Evolutionary conservation across 2,797 vertebrate genomes (phyloP).

Genomic region (Buphagus erythrorhynchus): DNA sequence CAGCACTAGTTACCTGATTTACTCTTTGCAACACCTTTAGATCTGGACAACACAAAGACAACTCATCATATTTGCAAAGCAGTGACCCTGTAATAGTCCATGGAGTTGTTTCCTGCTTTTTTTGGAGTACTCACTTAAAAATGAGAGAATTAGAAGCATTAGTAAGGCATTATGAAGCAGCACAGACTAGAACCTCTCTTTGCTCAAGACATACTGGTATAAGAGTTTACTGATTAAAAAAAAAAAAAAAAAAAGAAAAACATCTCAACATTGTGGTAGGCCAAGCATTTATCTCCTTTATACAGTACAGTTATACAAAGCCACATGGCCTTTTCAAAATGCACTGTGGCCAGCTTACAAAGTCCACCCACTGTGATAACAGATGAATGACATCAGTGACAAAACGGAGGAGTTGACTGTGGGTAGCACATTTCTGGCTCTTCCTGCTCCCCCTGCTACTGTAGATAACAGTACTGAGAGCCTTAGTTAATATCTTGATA

Average conservation of each 20-base stretch:
- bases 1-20: background rate
- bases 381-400: background rate
- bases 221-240: background rate
- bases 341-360: background rate
- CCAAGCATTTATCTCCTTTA: background rate
- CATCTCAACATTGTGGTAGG: background rate
- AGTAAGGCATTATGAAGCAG: background rate
- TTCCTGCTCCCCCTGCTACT: background rate
- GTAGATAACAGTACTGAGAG: background rate
- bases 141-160: background rate
- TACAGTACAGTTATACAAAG: background rate
- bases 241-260: background rate
- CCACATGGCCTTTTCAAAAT: background rate
- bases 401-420: accelerated
- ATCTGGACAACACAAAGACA: background rate
- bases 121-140: background rate
- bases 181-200: background rate
- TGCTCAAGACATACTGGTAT: accelerated
- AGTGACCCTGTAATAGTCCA: background rate
- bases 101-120: background rate
- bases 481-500: background rate
- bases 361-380: slow-evolving; percentile 7
- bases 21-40: background rate
- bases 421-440: background rate
- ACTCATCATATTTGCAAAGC: background rate